These are phyloP conservation scores for Cynopterus sphinx DNA, from an alignment of 2,797 vertebrate genomes.

Conservation along the genomic window DNA sequence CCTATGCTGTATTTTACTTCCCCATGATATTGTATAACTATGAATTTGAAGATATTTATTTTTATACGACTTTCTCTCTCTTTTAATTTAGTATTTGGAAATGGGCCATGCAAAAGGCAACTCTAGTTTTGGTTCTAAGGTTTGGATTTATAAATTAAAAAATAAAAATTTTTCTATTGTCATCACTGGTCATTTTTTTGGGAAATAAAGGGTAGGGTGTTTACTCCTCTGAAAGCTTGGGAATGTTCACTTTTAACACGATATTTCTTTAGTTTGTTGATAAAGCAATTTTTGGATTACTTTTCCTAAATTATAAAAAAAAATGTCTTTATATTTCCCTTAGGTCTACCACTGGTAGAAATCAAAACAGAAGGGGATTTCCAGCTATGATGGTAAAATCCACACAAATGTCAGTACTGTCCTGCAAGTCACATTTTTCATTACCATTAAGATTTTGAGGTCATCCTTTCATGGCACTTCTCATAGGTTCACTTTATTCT, in stretches of 20 bases:
- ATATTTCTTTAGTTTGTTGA: neutral
- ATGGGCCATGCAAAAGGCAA: neutral
- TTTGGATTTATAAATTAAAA: neutral
- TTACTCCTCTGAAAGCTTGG: neutral
- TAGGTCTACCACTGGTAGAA: slow-evolving; percentile 81
- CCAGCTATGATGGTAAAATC: slow-evolving; percentile 19
- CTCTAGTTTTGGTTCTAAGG: neutral
- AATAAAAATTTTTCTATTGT: neutral
- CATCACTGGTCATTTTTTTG: neutral
- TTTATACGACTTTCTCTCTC: neutral
- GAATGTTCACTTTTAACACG: neutral
- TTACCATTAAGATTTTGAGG: neutral
- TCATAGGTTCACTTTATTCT: neutral
- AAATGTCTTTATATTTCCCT: slow-evolving; percentile 61
- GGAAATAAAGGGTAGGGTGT: neutral
- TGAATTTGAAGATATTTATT: neutral
- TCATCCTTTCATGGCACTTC: neutral
- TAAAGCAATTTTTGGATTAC: neutral
- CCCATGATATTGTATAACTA: no score
- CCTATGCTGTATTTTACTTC: no score
- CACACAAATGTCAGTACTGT: neutral
- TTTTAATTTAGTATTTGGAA: neutral
- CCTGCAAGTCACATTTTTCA: slow-evolving; percentile 14
- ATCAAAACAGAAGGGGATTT: neutral
- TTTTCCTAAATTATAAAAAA: slow-evolving; percentile 26